phyloP scores from a whole-genome alignment of 2,113 vertebrate genomes.

The Cinclus mexicanus region DNA sequence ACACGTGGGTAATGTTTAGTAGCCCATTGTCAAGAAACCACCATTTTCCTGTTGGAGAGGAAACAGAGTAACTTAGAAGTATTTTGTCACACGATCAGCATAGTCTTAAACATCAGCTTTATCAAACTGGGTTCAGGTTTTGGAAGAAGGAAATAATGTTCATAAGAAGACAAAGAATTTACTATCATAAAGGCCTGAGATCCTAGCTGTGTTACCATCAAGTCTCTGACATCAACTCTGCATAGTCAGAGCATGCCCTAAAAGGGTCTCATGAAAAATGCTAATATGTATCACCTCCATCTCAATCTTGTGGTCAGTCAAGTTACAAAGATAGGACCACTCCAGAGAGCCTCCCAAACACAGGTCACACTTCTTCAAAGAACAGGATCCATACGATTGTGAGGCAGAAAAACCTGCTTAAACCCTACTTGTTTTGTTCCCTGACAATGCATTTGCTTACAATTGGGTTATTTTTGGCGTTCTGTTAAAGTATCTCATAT shows the following conservation, averaged over 20 bases:
- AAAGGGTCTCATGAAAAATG: background rate
- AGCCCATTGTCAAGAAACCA: constrained; percentile 83
- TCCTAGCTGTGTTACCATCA: background rate
- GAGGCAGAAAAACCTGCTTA: background rate
- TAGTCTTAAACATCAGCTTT: background rate
- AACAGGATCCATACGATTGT: background rate
- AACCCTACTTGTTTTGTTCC: background rate
- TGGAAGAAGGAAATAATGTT: background rate
- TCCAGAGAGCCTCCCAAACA: background rate
- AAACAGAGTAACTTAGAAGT: constrained; percentile 32
- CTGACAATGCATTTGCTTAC: background rate
- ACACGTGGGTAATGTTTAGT: constrained; percentile 92
- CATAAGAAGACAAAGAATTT: background rate
- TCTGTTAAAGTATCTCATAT: background rate
- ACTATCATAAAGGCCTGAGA: background rate
- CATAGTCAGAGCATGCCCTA: background rate
- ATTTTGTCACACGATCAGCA: background rate
- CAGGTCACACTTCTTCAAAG: background rate
- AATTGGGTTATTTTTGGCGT: background rate
- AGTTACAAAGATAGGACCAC: background rate
- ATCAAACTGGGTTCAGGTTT: background rate
- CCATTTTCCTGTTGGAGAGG: constrained; percentile 82
- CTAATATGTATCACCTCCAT: background rate
- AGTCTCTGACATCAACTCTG: background rate
- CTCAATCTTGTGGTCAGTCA: background rate